These are phyloP conservation scores for Dascillus cervinus DNA, from an alignment of 2,888 invertebrate species.

Conservation along the genomic window DNA sequence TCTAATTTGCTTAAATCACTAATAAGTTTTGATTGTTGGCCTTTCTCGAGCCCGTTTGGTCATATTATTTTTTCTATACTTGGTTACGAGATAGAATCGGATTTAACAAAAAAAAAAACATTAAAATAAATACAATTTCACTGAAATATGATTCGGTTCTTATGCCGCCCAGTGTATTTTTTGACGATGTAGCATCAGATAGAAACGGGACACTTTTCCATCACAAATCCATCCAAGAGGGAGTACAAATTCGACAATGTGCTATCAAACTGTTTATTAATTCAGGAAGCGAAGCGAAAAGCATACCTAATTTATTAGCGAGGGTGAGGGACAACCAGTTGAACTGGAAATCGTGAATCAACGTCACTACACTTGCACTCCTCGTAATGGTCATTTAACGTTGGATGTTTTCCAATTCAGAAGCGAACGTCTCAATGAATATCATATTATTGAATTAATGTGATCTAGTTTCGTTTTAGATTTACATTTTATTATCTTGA, in stretches of 20 bases:
- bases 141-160: too few relatives aligned
- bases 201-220: constrained; percentile 11
- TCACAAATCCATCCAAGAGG: constrained; percentile 11
- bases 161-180: too few relatives aligned
- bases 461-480: too few relatives aligned
- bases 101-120: too few relatives aligned
- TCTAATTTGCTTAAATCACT: too few relatives aligned
- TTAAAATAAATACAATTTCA: too few relatives aligned
- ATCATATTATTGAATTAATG: too few relatives aligned
- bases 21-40: too few relatives aligned
- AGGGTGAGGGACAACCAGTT: constrained; percentile 5
- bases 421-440: constrained; percentile 16
- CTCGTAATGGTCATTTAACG: constrained; percentile 19
- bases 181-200: constrained; percentile 1
- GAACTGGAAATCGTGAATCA: constrained; percentile 11
- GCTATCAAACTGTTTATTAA: constrained; percentile 30
- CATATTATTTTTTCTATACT: too few relatives aligned
- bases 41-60: too few relatives aligned
- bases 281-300: constrained; percentile 19
- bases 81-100: too few relatives aligned
- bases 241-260: constrained; percentile 28
- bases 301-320: background rate
- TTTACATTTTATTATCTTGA: too few relatives aligned
- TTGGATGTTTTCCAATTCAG: constrained; percentile 19
- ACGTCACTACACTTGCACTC: constrained; percentile 6